Base-by-base conservation (phyloP, 2,113 vertebrate species). In the Collichthys lucidus region DNA sequence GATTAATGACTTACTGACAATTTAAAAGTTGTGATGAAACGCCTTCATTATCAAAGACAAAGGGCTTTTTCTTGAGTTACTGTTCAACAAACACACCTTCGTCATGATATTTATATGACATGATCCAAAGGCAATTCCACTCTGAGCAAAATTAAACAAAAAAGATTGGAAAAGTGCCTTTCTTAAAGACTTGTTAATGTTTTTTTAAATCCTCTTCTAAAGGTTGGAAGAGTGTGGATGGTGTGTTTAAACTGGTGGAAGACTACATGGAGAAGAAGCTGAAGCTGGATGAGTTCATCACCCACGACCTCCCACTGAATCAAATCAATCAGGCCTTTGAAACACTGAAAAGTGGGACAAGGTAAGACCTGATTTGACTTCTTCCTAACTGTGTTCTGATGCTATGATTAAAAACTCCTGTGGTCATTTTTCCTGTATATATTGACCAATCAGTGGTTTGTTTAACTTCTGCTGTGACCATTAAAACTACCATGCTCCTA, bases 201-300 rank as follows among this genome's bases (percentile, higher is more conserved):
- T 2, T 1, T 40, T 53, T 1, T 50, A 14, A 53, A 5, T 60
- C 17, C 4, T 73, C 10, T 22, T 50, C n/a, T 62, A 26, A 72
- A 93, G 88, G 91, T 0, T 94, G 93, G 92, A 94, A 94, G 78
- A 90, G 89, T 75, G 90, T 87, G 29, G 72, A 57, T 5, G 95
- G 90, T 42, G 85, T 97, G 14, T 95, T 96, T 17, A 93, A 91
- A 82, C 90, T 97, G 57, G 96, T 97, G 87, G 89, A 92, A 9
- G 92, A 96, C 68, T 97, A 96, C 84, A 95, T 96, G 95, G 89
- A 87, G 22, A 93, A 95, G 26, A 96, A 94, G 50, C 88, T 97
- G 92, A 95, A 94, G 87, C 93, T 97, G 87, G 96, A 98, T 47
- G 93, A 96, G 79, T 96, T 98, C 88, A 95, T 98, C 74, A 96